Percentiles rank a stretch among this genome's conserved stretches.
Conservation (phyloP, 2,888 invertebrate genomes). For the Biston stratarius region DNA sequence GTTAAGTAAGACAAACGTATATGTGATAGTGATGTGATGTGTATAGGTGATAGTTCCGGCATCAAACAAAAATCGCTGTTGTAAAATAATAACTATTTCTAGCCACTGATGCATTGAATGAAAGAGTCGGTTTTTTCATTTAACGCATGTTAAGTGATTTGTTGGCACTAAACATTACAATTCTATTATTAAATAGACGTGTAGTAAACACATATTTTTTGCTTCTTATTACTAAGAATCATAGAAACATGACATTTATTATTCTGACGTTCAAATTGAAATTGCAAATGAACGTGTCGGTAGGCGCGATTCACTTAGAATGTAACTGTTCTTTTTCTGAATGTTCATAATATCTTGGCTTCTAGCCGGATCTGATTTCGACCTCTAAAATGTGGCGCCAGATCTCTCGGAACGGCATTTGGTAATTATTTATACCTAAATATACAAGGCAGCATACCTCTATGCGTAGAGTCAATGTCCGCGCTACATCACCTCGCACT, state of each 20-base stretch:
- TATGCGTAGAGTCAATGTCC: constrained; percentile 68
- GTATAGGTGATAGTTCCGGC: background rate
- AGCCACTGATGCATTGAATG: background rate
- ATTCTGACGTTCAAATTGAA: constrained; percentile 40
- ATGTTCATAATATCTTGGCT: constrained; percentile 41
- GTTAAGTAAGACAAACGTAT: too few species aligned
- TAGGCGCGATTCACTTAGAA: constrained; percentile 40
- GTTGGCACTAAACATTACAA: constrained; percentile 23
- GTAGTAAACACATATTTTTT: constrained; percentile 21
- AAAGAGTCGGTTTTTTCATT: background rate
- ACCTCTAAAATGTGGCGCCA: constrained; percentile 70
- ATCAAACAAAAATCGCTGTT: background rate
- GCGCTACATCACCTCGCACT: constrained; percentile 57
- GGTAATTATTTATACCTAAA: constrained; percentile 55
- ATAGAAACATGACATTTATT: constrained; percentile 37
- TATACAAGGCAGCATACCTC: constrained; percentile 52
- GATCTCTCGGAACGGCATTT: constrained; percentile 60
- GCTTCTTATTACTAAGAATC: constrained; percentile 23
- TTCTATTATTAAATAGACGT: constrained; percentile 20
- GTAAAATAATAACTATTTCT: background rate
- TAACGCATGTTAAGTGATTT: constrained; percentile 11
- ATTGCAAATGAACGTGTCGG: constrained; percentile 36
- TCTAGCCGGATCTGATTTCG: constrained; percentile 60
- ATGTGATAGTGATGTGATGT: too few species aligned
- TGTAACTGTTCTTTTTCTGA: constrained; percentile 41